Evolutionary conservation across 2,113 vertebrate genomes (phyloP), one percentile per base, ranked within the genome.

Genomic region (Odocoileus virginianus): DNA sequence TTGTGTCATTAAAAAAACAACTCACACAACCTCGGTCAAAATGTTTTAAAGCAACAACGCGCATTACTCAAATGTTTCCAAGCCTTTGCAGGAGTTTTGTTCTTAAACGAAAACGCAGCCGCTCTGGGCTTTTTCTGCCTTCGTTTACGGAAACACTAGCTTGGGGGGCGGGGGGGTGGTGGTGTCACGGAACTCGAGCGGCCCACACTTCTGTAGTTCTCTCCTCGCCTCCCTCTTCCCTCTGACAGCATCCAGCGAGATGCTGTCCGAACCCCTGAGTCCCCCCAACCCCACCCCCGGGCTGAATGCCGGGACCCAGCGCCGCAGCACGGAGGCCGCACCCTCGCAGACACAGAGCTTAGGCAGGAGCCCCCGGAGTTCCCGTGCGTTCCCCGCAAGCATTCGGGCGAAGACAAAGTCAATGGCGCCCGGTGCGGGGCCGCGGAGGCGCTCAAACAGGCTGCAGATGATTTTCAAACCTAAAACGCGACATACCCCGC

Each of bases 1-100:
- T 95, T 97, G 96, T 87, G 94, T 88, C 89, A 97, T 98, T 98
- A 81, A 89, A 91, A 81, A 84, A 95, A 40, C 95, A 50, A 33
- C 45, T 93, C 90, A 61, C 67, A 87, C 88, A 93, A 93, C 40
- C 55, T 82, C 21, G 27, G 58, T 91, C 97, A 86, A 95, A 95
- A 86, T 55, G 82, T 92, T 97, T 97, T 93, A 96, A 97, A 98
- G 94, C 83, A 87, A 94, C 79, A 74, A 87, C 55, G 45, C 64
- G 40, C 85, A 23, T 91, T 60, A 84, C 86, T 83, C 86, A 58
- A 97, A 93, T 88, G 71, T 93, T 61, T 81, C 87, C 86, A 57
- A 89, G 82, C 58, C 54, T 58, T 83, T 50, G 76, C 91, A 47
- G 45, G 94, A 93, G 76, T 96, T 97, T 94, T 97, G 71, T 47